Evolutionary conservation across 2,888 invertebrate species (phyloP), one percentile per base, ranked within the genome.

Genomic region (Automeris io): DNA sequence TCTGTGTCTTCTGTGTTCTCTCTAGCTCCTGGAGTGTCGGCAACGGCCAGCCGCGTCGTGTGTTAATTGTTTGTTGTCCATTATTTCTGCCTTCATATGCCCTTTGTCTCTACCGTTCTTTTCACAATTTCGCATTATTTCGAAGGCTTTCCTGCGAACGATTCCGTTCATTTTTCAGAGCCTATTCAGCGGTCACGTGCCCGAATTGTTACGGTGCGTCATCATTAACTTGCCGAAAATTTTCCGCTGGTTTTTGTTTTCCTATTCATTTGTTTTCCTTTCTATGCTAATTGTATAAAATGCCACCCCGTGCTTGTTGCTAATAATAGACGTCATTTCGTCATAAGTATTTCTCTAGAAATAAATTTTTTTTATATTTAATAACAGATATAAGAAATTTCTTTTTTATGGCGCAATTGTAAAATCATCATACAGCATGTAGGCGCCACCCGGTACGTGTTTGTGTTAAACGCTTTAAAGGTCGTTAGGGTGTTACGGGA

Each of bases 71-170:
- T 83, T 82, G 80, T 80, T 74, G 65, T 76, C 74, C 81, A 85
- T 86, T 85, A 86, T 83, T 76, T 76, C 77, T 74, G 68, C 71
- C 82, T 86, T 86, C 85, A 86, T 85, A 85, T 86, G 81, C 85
- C 85, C 75, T 79, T 86, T 86, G 85, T 86, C 61, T 69, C 57
- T 41, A 41, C 68, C 57, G 74, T 79, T 81, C 77, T 76, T 73
- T 73, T 72, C 75, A 68, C 57, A 61, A 49, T 69, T 65, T 63
- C 61, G 67, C 70, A 80, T 81, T 76, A 81, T 81, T 74, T 71
- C 57, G 68, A 70, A 69, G 70, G 67, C 72, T 77, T 78, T 75
- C 70, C 72, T 64, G 62, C 66, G 70, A 76, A 70, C 72, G 77
- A 73, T 79, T 75, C 70, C 70, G 73, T 71, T 76, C 77, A 71